Evolutionary conservation across 2,888 invertebrate species (phyloP).

Genomic region (Tetanocera ferruginea): DNA sequence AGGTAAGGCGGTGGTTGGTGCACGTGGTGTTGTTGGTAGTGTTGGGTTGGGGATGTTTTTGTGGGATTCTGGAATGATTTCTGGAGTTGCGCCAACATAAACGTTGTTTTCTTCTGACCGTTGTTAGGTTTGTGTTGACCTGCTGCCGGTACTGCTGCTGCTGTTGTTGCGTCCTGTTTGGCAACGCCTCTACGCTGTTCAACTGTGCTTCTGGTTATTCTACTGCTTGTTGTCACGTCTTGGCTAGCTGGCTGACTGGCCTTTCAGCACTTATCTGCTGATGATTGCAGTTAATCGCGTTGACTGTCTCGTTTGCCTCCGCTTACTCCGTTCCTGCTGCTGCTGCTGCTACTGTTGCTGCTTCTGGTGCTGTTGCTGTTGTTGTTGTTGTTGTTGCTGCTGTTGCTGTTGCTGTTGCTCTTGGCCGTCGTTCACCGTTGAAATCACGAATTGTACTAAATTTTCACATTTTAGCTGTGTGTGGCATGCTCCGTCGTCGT

Average conservation of each 20-base stretch:
- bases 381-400: background rate
- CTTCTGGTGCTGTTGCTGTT: no score
- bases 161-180: background rate
- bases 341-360: slow-evolving; percentile 42
- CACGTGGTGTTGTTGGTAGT: slow-evolving; percentile 18
- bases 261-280: slow-evolving; percentile 37
- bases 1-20: slow-evolving; percentile 44
- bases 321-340: slow-evolving; percentile 46
- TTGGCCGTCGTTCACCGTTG: slow-evolving; percentile 69
- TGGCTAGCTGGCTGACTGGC: background rate
- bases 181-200: background rate
- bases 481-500: slow-evolving; percentile 65
- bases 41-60: background rate
- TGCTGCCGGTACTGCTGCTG: background rate
- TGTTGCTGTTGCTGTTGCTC: slow-evolving; percentile 42
- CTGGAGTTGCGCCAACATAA: slow-evolving; percentile 1
- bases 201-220: background rate
- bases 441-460: slow-evolving; percentile 71
- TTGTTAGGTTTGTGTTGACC: background rate
- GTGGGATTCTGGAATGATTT: slow-evolving; percentile 17
- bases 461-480: slow-evolving; percentile 69
- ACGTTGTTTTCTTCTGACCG: no score
- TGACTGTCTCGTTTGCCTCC: slow-evolving; percentile 42
- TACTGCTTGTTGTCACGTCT: slow-evolving; percentile 1
- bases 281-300: slow-evolving; percentile 40